Evolutionary conservation across 2,113 vertebrate species (phyloP).

Genomic region (Cyprinodon brontotheroides): DNA sequence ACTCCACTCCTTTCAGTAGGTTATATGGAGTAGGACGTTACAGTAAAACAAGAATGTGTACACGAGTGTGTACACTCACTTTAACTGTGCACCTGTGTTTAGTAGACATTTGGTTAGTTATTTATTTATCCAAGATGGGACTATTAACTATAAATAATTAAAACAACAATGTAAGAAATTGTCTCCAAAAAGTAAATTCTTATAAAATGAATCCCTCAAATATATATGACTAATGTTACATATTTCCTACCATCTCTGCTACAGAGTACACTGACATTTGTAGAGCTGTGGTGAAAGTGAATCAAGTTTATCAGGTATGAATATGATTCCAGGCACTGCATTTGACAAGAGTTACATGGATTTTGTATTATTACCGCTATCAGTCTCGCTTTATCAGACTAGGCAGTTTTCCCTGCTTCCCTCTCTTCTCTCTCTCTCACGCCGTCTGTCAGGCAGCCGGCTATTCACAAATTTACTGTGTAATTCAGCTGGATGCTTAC

Average conservation of each 20-base stretch:
- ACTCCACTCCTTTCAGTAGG: too few relatives aligned
- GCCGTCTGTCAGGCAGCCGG: conserved; percentile 35
- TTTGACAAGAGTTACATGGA: background rate
- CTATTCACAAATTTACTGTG: conserved; percentile 52
- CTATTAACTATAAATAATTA: too few relatives aligned
- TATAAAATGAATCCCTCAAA: too few relatives aligned
- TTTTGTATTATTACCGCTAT: conserved; percentile 12
- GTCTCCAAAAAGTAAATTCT: too few relatives aligned
- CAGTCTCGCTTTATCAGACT: conserved; percentile 17
- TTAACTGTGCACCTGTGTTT: too few relatives aligned
- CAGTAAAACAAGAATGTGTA: too few relatives aligned
- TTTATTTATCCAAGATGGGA: too few relatives aligned
- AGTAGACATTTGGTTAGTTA: too few relatives aligned
- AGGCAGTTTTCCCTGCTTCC: conserved; percentile 1
- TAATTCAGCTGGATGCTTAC: conserved; percentile 54
- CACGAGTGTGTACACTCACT: too few relatives aligned
- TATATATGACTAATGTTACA: too few relatives aligned
- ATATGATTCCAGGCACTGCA: background rate
- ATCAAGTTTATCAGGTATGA: background rate
- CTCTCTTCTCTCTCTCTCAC: background rate
- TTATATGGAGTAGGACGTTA: too few relatives aligned
- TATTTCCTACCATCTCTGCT: background rate
- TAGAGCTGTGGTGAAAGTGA: background rate
- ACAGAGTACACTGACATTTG: background rate
- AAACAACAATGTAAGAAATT: too few relatives aligned